phyloP scores from a whole-genome alignment of 2,113 vertebrate genomes.

The Piaya cayana region DNA sequence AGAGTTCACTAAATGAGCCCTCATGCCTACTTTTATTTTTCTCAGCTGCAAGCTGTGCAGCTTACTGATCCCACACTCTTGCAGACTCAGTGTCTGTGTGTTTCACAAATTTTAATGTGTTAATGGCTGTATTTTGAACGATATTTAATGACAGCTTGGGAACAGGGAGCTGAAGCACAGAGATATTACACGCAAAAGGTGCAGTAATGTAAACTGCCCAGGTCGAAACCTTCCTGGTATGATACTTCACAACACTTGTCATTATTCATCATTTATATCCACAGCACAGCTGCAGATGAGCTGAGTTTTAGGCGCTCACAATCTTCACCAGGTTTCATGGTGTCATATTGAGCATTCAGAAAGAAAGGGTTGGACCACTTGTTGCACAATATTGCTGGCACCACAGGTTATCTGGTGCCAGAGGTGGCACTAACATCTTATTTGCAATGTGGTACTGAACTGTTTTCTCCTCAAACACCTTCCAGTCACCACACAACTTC shows the following conservation, averaged over 20 bases:
- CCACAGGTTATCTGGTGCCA: not conserved
- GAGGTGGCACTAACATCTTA: not conserved
- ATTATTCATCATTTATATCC: not conserved
- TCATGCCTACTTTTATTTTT: not conserved
- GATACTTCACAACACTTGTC: not conserved
- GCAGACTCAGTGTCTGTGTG: not conserved
- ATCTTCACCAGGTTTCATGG: rapidly evolving
- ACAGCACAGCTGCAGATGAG: not conserved
- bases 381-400: not conserved
- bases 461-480: not conserved
- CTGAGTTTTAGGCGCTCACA: not conserved
- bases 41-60: rapidly evolving
- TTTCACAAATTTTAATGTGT: not conserved
- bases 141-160: not conserved
- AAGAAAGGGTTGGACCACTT: not conserved
- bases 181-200: not conserved
- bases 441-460: not conserved
- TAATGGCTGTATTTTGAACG: not conserved
- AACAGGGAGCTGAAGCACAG: not conserved
- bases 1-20: not conserved
- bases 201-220: not conserved
- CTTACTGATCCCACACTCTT: not conserved
- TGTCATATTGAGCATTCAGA: not conserved
- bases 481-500: not conserved
- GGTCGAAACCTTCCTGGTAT: not conserved